Evolutionary conservation across 2,888 invertebrate species (phyloP), one percentile per base, ranked within the genome.

Genomic region (Pristionchus exspectatus): DNA sequence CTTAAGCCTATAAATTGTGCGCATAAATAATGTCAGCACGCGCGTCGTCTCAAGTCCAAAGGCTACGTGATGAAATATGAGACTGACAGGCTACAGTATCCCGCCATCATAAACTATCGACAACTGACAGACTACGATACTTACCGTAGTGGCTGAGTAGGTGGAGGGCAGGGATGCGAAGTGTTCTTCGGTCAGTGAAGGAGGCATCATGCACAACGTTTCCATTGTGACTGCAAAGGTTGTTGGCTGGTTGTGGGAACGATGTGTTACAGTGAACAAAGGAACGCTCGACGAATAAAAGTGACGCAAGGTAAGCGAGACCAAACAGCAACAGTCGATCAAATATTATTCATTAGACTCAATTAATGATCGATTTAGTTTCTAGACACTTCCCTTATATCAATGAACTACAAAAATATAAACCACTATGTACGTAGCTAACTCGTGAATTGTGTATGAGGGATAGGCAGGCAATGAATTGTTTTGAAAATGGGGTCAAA

Each of bases 181-280:
- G 50, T 81, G 81, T 50, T 81, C 81, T 18, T 81, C 81, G 50
- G 24, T 81, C 2, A 81, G 50, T n/a, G 81, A 81, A 2, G 81
- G 81, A 50, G 81, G 81, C 81, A 81, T 81, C 81, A 81, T 81
- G 81, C 50, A 81, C 81, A 81, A 81, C 38, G 81, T 81, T 33
- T 81, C 81, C 81, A 81, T 81, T 81, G 50, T 63, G n/a, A 24
- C 63, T 63, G 63, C 63, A 63, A 63, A n/a, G n/a, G 63, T 50
- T 50, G 50, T 50, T 50, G 50, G 81, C 24, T n/a, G 63, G n/a
- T 54, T 44, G 50, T n/a, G n/a, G 38, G 18, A 81, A 50, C 44
- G 30, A 72, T 2, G n/a, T 2, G 24, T 69, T 69, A 69, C 24
- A 69, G 69, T 14, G 69, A 69, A 69, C 27, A 69, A 69, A 27